Conservation (phyloP, 1,140 invertebrate genomes). For the Conus betulinus region DNA sequence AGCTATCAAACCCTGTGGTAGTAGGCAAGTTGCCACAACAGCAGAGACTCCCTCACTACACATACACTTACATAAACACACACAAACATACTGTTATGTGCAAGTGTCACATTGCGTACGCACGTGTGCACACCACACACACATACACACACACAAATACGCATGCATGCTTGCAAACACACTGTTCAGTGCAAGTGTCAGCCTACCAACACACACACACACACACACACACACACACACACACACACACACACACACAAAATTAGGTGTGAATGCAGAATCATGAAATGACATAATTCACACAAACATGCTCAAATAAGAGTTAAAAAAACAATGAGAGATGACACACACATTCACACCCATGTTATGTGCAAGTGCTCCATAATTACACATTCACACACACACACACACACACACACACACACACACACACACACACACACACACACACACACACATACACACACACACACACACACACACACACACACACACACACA, state of each 20-base stretch:
- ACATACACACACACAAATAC: background rate
- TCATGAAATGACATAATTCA: background rate
- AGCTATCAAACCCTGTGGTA: no score
- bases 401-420: constrained; percentile 2
- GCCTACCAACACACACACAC: no score
- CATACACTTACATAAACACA: no score
- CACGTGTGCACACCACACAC: background rate
- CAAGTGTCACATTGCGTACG: no score
- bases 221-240: background rate
- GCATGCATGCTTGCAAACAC: background rate
- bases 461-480: background rate
- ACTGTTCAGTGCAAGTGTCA: background rate
- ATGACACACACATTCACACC: background rate
- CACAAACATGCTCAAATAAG: background rate
- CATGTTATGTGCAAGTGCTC: background rate
- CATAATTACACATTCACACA: background rate
- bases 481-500: constrained; percentile 3
- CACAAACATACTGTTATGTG: no score
- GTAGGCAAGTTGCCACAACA: no score
- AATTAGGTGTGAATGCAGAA: background rate
- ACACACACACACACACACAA: background rate
- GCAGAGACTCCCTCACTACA: no score
- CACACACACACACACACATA: background rate
- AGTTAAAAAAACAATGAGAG: background rate
- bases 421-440: background rate